Evolutionary conservation across 1,140 invertebrate genomes (phyloP).

Genomic region (Idris sp.): DNA sequence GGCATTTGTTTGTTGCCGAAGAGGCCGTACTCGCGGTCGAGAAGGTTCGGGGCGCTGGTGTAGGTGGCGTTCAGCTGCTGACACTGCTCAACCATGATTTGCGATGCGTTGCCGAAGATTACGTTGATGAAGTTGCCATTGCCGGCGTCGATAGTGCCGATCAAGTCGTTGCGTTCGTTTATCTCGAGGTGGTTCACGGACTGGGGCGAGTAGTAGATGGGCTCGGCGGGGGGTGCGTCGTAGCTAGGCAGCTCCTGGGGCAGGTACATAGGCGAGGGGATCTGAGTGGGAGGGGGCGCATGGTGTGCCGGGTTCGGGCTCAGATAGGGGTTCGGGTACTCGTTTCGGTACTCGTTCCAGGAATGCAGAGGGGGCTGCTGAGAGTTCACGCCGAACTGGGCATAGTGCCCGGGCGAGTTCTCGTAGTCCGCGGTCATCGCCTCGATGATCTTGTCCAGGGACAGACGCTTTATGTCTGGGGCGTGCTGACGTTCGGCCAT

Average conservation of each 20-base stretch:
- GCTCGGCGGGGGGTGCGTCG: slow-evolving; percentile 63
- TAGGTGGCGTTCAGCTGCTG: slow-evolving; percentile 66
- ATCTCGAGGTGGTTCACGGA: slow-evolving; percentile 72
- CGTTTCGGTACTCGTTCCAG: too few species aligned
- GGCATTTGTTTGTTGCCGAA: slow-evolving; percentile 70
- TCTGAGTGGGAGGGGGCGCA: slow-evolving; percentile 64
- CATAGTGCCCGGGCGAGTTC: slow-evolving; percentile 80
- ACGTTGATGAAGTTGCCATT: slow-evolving; percentile 78
- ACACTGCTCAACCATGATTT: slow-evolving; percentile 74
- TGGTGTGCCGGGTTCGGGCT: slow-evolving; percentile 55
- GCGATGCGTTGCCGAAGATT: slow-evolving; percentile 74
- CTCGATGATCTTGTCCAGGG: slow-evolving; percentile 82
- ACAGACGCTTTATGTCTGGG: slow-evolving; percentile 69
- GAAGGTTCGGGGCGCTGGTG: slow-evolving; percentile 65
- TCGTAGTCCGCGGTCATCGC: slow-evolving; percentile 81
- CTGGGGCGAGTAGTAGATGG: slow-evolving; percentile 72
- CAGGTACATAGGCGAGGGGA: slow-evolving; percentile 71
- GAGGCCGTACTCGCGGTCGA: slow-evolving; percentile 75
- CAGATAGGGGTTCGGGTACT: slow-evolving; percentile 67
- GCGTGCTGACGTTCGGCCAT: slow-evolving; percentile 71
- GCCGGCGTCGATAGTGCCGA: slow-evolving; percentile 76
- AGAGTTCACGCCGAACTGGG: slow-evolving; percentile 78
- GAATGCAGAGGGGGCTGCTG: slow-evolving; percentile 69
- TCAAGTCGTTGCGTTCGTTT: slow-evolving; percentile 75
- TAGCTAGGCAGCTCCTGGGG: slow-evolving; percentile 68